Conservation (phyloP, 2,888 invertebrate species). For the Ommatoiulus sabulosus region DNA sequence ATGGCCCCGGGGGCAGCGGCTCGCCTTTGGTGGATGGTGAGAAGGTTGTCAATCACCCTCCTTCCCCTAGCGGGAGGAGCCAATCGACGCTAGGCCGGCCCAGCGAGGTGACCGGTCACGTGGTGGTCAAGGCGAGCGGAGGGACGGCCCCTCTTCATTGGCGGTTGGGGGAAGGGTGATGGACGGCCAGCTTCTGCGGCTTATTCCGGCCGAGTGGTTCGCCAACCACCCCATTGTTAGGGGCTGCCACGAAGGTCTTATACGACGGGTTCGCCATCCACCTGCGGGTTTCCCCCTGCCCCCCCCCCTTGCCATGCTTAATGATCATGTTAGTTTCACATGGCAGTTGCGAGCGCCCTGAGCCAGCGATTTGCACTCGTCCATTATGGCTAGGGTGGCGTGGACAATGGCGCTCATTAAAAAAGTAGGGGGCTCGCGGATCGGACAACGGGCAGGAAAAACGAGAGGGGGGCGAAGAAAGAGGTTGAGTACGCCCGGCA, state of each 20-base stretch:
- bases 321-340: constrained; percentile 55
- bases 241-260: constrained; percentile 38
- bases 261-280: background rate
- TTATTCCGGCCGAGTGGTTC: constrained; percentile 40
- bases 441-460: background rate
- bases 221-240: constrained; percentile 53
- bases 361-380: constrained; percentile 49
- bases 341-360: constrained; percentile 52
- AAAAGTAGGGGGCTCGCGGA: background rate
- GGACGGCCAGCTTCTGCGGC: background rate
- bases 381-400: constrained; percentile 42
- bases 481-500: background rate
- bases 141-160: constrained; percentile 11
- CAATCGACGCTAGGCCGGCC: background rate
- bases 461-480: constrained; percentile 20
- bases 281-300: background rate
- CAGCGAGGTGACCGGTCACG: background rate
- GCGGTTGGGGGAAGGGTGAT: background rate
- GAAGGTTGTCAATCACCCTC: background rate
- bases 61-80: background rate
- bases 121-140: background rate
- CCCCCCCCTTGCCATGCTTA: constrained; percentile 51
- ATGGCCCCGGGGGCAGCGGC: background rate
- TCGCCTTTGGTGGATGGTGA: background rate
- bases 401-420: constrained; percentile 46